Evolutionary conservation across 2,797 vertebrate species (phyloP), one percentile per base, ranked within the genome.

Genomic region (Zalophus californianus): DNA sequence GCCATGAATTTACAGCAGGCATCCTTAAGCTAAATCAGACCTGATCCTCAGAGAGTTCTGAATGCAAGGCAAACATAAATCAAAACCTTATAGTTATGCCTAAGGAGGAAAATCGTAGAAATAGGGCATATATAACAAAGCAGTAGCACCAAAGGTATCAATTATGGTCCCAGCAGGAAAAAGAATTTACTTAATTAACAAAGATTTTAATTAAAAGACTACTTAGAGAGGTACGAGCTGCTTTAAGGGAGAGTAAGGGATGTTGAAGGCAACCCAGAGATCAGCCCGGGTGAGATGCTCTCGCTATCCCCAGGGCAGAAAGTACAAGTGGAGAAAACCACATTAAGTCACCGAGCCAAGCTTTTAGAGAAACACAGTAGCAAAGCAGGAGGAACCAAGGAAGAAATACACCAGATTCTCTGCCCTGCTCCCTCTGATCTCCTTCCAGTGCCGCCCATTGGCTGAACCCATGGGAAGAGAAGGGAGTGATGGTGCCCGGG

Each of bases 51-150:
- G 66, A 92, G 85, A 88, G 72, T 82, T 91, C 88, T 86, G 54
- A 94, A 96, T 84, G 73, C 75, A 66, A 84, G 79, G 79, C 80
- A 91, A 88, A 93, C 58, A 96, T 83, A 91, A 97, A 92, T 95
- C 94, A 96, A 90, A 97, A 58, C 70, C 73, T 56, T 84, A 48
- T 58, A 15, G 78, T 79, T 79, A 41, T 7, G 25, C 35, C 27
- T 90, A 94, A 77, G 68, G 62, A 91, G 79, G 44, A 80, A 93
- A 90, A 54, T 3, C 60, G 32, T 18, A 72, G 91, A 94, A 95
- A 91, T 12, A 85, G 44, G 68, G 18, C 44, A 56, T 72, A 21
- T 79, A 79, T 79, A 80, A 94, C 70, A 96, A 95, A 88, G 27
- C 58, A 66, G 48, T 64, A 41, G 41, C 62, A 94, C 54, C 89